A percentile compares a stretch with the other conserved stretches of the same genome.
phyloP scores from a whole-genome alignment of 1,140 invertebrate species.

The Drosophila navojoa region DNA sequence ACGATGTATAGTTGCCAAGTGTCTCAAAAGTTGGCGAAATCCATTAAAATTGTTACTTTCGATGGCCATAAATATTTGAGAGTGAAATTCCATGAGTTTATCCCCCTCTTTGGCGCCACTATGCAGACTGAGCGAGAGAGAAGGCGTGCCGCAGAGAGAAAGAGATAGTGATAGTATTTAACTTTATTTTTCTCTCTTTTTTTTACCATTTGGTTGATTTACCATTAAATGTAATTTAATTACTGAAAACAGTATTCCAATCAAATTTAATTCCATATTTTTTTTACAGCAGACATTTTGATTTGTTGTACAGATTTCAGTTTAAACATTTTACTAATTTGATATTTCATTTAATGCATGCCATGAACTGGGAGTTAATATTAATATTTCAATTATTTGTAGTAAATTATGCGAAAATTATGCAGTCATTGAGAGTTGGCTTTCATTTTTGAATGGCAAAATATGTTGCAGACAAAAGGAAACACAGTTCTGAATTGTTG shows the following conservation, averaged over 20 bases:
- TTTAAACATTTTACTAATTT: neutral
- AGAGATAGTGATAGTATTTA: neutral
- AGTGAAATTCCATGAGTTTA: conserved; percentile 10
- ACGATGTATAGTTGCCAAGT: conserved; percentile 10
- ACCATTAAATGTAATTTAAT: neutral
- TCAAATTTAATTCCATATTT: too few relatives aligned
- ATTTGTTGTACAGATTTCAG: neutral
- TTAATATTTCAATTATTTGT: too few relatives aligned
- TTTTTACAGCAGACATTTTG: neutral
- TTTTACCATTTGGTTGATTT: neutral
- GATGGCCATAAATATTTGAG: conserved; percentile 49
- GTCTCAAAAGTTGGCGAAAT: conserved; percentile 55
- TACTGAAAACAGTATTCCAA: too few relatives aligned
- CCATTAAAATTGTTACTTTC: conserved; percentile 56
- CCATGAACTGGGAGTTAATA: too few relatives aligned
- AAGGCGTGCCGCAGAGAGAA: neutral
- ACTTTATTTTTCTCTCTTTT: neutral
- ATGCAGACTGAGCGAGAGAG: conserved; percentile 5
- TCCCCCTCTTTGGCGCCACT: conserved; percentile 28
- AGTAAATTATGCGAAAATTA: too few relatives aligned
- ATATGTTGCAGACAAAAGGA: too few relatives aligned
- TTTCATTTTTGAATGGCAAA: neutral
- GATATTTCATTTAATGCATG: too few relatives aligned
- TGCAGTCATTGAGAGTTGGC: neutral
- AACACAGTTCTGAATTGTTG: too few relatives aligned